Evolutionary conservation across 2,797 vertebrate species (phyloP), one percentile per base, ranked within the genome.

Genomic region (Sparus aurata): DNA sequence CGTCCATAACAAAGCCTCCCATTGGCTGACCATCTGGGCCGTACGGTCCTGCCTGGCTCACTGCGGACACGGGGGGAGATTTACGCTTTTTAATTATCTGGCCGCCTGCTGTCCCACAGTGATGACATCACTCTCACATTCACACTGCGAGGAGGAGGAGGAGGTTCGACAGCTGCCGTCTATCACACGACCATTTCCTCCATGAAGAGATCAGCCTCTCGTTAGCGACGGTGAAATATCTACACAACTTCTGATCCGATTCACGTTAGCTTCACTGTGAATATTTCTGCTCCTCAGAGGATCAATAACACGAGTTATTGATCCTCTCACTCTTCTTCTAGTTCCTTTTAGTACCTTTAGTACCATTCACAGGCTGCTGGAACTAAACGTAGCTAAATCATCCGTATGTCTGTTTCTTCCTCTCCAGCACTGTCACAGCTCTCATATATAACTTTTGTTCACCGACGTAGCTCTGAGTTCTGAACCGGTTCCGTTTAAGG

Each of bases 1-100:
- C 96, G 0, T 99, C 98, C 97, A 98, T 97, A 89, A 98, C 96
- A 12, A 99, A 98, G 79, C 97, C 96, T 95, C 97, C 97, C 97
- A 98, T 97, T 3, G 97, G 97, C 89, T 97, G 98, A 91, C 97
- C 97, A 0, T 99, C 97, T 1, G 97, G 96, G 83, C 96, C 97
- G 92, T 98, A 98, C 80, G 97, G 96, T 65, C 96, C 97, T 80
- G 96, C 96, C 96, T 98, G 97, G 95, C 96, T 97, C 95, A 98
- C 98, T 99, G 95, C 47, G 92, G 94, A 83, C 70, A 73, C 20
- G 30, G 8, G 43, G 67, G 27, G 57, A 46, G 57, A 34, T 60
- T 34, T 43, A 83, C 3, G 17, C 23, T 52, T 57, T 75, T 86
- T 85, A 86, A 91, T 86, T 80, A 86, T 78, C 76, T 66, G 18